Conservation (phyloP, 2,113 vertebrate genomes). For the Dasypus novemcinctus region DNA sequence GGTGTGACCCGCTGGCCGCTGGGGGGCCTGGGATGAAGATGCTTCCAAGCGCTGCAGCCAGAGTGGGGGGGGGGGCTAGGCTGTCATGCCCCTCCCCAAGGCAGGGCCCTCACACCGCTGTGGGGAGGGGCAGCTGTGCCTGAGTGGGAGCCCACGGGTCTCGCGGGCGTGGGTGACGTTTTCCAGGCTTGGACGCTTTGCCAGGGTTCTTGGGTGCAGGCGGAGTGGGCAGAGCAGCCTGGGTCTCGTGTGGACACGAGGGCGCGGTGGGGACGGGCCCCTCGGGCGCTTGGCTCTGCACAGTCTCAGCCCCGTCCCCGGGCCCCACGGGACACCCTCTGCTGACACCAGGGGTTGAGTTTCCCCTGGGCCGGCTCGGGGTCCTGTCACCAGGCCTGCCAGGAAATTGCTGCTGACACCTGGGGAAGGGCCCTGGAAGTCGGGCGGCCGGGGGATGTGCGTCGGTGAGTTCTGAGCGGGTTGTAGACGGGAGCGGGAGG, state of each 20-base stretch:
- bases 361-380: constrained; percentile 76
- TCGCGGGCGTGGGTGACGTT: background rate
- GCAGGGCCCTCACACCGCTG: background rate
- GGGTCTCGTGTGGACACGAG: background rate
- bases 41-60: background rate
- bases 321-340: constrained; percentile 8
- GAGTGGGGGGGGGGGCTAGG: background rate
- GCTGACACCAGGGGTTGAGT: constrained; percentile 68
- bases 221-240: background rate
- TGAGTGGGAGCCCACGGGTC: background rate
- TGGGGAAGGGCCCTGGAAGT: constrained; percentile 21
- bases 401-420: constrained; percentile 83
- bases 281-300: constrained; percentile 66
- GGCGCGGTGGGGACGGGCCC: background rate
- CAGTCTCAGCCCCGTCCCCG: constrained; percentile 75
- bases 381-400: constrained; percentile 71
- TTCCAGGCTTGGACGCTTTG: background rate
- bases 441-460: background rate
- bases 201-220: background rate
- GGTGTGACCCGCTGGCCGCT: background rate
- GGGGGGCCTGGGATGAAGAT: background rate
- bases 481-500: background rate
- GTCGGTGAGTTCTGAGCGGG: constrained; percentile 35
- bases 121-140: no score
- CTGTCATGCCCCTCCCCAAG: background rate